Evolutionary conservation across 2,113 vertebrate species (phyloP).

Genomic region (Onychostruthus taczanowskii): DNA sequence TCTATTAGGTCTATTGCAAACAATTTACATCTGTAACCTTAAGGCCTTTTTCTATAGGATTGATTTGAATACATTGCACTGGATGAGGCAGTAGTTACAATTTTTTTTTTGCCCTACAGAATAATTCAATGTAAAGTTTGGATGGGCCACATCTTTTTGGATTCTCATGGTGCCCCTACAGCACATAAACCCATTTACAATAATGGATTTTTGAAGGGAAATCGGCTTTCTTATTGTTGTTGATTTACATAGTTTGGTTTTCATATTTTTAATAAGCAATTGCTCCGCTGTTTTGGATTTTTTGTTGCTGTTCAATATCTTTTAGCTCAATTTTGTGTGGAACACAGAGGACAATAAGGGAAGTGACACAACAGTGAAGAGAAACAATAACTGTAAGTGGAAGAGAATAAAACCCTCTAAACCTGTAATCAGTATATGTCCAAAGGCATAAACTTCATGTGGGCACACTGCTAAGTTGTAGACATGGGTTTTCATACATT

Average conservation of each 20-base stretch:
- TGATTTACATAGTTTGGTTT: background rate
- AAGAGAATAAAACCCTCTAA: background rate
- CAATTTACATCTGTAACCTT: constrained; percentile 40
- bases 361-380: background rate
- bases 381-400: background rate
- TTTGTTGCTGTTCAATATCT: background rate
- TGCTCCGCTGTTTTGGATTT: background rate
- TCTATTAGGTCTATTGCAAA: background rate
- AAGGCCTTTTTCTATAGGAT: constrained; percentile 14
- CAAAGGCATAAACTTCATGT: background rate
- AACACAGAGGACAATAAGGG: background rate
- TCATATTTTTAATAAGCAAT: background rate
- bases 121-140: background rate
- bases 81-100: background rate
- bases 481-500: background rate
- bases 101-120: background rate
- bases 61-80: constrained; percentile 26
- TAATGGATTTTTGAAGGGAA: background rate
- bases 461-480: background rate
- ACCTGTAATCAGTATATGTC: background rate
- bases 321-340: background rate
- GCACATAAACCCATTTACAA: background rate
- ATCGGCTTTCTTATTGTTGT: background rate
- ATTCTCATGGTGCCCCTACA: background rate
- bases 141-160: background rate